phyloP scores from a whole-genome alignment of 2,113 vertebrate species.

The Nasalis larvatus region DNA sequence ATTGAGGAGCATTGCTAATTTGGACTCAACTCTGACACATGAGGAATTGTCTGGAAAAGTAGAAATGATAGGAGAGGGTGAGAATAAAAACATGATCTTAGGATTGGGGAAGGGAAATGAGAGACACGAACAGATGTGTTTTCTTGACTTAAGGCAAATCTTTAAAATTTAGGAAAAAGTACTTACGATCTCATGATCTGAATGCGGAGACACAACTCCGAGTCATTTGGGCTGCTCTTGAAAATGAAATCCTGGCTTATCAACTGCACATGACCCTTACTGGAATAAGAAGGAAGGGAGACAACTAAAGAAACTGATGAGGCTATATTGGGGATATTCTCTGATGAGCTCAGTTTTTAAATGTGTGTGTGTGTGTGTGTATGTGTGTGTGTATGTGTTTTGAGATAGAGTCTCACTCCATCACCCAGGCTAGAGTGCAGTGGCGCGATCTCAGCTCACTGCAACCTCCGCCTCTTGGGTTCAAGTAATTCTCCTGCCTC shows the following conservation, averaged over 20 bases:
- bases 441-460: too few relatives aligned
- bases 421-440: too few relatives aligned
- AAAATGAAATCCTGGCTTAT: neutral
- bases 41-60: neutral
- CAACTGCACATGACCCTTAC: accelerated
- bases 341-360: neutral
- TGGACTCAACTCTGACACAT: neutral
- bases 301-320: neutral
- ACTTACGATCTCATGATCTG: neutral
- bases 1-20: neutral
- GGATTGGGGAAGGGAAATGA: neutral
- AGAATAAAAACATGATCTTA: constrained; percentile 2
- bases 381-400: too few relatives aligned
- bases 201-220: neutral
- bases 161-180: neutral
- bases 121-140: neutral
- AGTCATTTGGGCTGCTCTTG: neutral
- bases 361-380: too few relatives aligned
- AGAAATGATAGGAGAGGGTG: neutral
- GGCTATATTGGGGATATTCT: neutral
- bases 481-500: too few relatives aligned
- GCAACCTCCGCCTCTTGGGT: too few relatives aligned
- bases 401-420: too few relatives aligned
- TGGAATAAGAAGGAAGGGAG: neutral
- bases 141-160: neutral